Conservation (phyloP, 2,888 invertebrate genomes). For the Furcula furcula region DNA sequence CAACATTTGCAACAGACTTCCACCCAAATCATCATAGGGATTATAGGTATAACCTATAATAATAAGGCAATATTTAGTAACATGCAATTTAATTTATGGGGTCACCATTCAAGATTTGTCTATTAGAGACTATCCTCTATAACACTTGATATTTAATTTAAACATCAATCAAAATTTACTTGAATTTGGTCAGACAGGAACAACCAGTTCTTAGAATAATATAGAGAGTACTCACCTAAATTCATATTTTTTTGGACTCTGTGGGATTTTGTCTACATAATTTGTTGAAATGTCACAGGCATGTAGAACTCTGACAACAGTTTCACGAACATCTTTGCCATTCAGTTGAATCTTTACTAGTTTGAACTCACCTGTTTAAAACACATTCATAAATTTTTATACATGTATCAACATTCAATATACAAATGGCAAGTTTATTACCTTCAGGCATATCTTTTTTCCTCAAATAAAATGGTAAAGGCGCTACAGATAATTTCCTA, state of each 20-base stretch:
- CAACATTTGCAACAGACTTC: no score
- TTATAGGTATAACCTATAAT: no score
- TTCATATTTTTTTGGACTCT: constrained; percentile 40
- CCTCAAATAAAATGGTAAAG: constrained; percentile 90
- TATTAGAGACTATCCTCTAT: no score
- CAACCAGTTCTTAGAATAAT: no score
- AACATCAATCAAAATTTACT: no score
- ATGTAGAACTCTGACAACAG: constrained; percentile 88
- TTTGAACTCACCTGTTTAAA: constrained; percentile 84
- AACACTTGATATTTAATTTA: no score
- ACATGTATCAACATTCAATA: not conserved
- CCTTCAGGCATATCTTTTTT: constrained; percentile 83
- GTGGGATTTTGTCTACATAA: constrained; percentile 89
- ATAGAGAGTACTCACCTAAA: constrained; percentile 51
- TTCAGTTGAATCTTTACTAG: constrained; percentile 88
- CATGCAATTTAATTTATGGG: no score
- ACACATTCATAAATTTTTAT: not conserved
- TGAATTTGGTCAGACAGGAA: no score
- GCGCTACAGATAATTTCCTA: constrained; percentile 80
- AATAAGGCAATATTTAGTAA: no score
- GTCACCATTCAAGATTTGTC: no score
- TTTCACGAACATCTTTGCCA: constrained; percentile 85
- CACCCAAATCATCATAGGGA: no score
- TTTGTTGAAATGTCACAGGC: constrained; percentile 93
- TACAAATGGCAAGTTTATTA: constrained; percentile 20